Percentiles rank a stretch among this genome's conserved stretches.
These are phyloP conservation scores for Hypselothyrea guttata DNA, from an alignment of 2,888 invertebrate genomes.

Conservation along the genomic window DNA sequence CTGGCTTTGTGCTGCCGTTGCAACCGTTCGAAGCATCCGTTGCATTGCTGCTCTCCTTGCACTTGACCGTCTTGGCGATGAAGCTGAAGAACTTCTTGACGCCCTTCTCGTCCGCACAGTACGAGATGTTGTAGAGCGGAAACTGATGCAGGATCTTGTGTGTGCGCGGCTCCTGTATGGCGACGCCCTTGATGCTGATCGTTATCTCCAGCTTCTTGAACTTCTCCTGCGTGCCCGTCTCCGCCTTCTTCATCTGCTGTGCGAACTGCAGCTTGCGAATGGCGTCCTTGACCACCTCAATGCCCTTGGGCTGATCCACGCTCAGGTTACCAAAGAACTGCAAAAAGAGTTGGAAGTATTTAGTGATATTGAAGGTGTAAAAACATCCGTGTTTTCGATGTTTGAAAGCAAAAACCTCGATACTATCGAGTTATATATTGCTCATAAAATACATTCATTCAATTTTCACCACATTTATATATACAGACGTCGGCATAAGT, in stretches of 20 bases:
- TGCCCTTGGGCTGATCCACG: constrained; percentile 98
- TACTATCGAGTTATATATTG: too few species aligned
- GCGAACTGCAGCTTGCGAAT: constrained; percentile 97
- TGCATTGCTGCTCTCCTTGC: constrained; percentile 47
- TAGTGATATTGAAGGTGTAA: too few species aligned
- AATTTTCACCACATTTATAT: too few species aligned
- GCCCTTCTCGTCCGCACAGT: constrained; percentile 99
- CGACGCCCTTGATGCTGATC: constrained; percentile 98
- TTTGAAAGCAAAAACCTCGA: too few species aligned
- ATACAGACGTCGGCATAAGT: too few species aligned
- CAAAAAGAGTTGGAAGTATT: too few species aligned
- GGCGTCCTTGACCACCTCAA: constrained; percentile 98
- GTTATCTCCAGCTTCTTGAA: constrained; percentile 96
- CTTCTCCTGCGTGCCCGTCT: constrained; percentile 91
- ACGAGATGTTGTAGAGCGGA: constrained; percentile 98
- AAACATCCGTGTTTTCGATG: too few species aligned
- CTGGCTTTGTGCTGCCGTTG: constrained; percentile 67
- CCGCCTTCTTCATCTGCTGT: constrained; percentile 94
- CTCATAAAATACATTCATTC: too few species aligned
- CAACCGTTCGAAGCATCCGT: constrained; percentile 49
- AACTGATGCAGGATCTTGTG: constrained; percentile 96
- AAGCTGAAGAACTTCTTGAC: constrained; percentile 95
- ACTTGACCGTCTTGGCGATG: constrained; percentile 80
- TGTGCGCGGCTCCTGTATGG: constrained; percentile 90
- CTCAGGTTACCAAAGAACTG: constrained; percentile 96